A percentile compares a stretch with the other conserved stretches of the same genome.
Evolutionary conservation across 1,140 invertebrate genomes (phyloP).

Genomic region (Drosophila subobscura): DNA sequence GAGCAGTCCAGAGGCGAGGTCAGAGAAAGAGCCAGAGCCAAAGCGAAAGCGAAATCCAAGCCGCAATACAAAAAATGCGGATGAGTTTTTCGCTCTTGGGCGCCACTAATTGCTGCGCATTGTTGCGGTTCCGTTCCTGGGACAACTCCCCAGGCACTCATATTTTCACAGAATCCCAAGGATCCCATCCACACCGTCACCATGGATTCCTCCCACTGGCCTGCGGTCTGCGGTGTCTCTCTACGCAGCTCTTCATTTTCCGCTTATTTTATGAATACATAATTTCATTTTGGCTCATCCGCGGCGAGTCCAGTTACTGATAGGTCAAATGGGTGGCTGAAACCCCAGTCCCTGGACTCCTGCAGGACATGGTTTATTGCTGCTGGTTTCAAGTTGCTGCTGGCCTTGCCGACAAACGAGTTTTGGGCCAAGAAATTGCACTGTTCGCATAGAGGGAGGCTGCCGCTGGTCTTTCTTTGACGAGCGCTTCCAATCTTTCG

Average conservation of each 20-base stretch:
- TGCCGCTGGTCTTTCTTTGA: constrained; percentile 29
- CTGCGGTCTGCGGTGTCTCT: constrained; percentile 1
- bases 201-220: neutral
- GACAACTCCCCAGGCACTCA: constrained; percentile 35
- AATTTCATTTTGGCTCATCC: constrained; percentile 45
- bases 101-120: constrained; percentile 71
- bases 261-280: constrained; percentile 44
- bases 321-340: constrained; percentile 3
- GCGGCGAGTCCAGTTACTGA: constrained; percentile 15
- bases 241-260: constrained; percentile 12
- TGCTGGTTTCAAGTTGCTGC: constrained; percentile 10
- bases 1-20: constrained; percentile 21
- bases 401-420: constrained; percentile 1
- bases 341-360: too few species aligned
- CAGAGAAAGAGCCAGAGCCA: constrained; percentile 5
- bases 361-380: constrained; percentile 18
- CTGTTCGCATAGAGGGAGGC: constrained; percentile 6
- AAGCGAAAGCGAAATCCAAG: constrained; percentile 12
- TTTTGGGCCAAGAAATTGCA: constrained; percentile 35
- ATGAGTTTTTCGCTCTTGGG: constrained; percentile 74
- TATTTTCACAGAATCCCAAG: constrained; percentile 38
- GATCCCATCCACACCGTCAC: neutral
- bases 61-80: constrained; percentile 34
- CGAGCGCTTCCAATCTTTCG: constrained; percentile 25
- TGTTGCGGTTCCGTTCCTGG: constrained; percentile 23